Percentiles rank a stretch among this genome's conserved stretches.
Conservation (phyloP, 2,113 vertebrate genomes). For the Paraplagusia blochii region DNA sequence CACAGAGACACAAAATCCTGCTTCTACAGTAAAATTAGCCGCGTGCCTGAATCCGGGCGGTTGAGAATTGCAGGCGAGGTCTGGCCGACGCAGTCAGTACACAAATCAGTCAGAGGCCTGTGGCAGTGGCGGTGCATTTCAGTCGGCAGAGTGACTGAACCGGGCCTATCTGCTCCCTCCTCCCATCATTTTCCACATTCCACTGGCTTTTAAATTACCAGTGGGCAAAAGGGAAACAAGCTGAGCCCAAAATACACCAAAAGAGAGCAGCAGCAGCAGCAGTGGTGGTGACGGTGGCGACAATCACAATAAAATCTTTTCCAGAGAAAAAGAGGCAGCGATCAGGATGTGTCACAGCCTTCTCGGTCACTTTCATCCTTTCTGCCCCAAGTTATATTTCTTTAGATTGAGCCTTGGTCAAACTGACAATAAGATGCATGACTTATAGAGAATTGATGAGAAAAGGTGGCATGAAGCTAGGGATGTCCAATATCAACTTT, state of each 20-base stretch:
- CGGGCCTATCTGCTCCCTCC: conserved; percentile 71
- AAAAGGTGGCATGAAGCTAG: too few relatives aligned
- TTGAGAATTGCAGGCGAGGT: conserved; percentile 68
- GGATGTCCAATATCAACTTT: too few relatives aligned
- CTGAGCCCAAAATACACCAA: conserved; percentile 67
- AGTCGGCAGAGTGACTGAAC: conserved; percentile 66
- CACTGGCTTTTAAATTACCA: conserved; percentile 81
- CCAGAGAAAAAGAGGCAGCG: conserved; percentile 17
- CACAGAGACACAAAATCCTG: conserved; percentile 10
- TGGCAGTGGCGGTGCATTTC: conserved; percentile 59
- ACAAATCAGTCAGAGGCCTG: conserved; percentile 70
- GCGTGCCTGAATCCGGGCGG: conserved; percentile 61
- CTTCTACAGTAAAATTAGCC: conserved; percentile 57
- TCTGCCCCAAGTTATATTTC: too few relatives aligned
- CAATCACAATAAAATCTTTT: too few relatives aligned
- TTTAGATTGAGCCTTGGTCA: too few relatives aligned
- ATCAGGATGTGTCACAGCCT: conserved; percentile 28
- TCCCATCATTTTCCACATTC: conserved; percentile 78
- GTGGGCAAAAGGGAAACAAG: conserved; percentile 75
- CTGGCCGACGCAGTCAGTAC: conserved; percentile 68
- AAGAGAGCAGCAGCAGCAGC: not conserved
- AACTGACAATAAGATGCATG: too few relatives aligned
- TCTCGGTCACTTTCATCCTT: conserved; percentile 29
- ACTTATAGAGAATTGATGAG: too few relatives aligned
- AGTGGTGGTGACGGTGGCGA: not conserved